Evolutionary conservation across 2,113 vertebrate genomes (phyloP), one percentile per base, ranked within the genome.

Genomic region (Ardeotis arabs): DNA sequence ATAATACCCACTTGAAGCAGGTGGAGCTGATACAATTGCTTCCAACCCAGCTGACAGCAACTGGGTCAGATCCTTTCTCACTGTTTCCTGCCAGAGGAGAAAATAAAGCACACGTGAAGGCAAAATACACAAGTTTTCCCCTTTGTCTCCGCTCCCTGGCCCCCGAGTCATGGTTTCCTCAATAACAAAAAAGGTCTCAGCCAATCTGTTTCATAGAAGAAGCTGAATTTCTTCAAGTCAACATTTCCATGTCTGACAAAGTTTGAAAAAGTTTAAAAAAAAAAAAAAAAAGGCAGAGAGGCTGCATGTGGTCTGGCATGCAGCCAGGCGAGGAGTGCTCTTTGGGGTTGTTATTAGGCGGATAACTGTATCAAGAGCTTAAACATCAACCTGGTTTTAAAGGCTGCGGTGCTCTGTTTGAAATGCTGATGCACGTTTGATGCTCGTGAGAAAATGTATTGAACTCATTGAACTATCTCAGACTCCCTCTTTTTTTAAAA

Each of bases 341-440:
- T 92, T 74, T 70, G 45, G 95, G 86, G 84, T 96, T 96, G 82
- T 96, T 98, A 96, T 97, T 97, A 93, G 85, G 84, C 59, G 90
- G 96, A 95, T 91, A 96, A 96, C 88, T 90, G 81, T 86, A 94
- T 90, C 62, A 77, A 84, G 76, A 90, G 52, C 76, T 73, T 86
- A 86, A 86, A 55, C 83, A 78, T 94, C 96, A 95, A 24, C 85
- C 72, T 58, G 50, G 29, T 45, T 93, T 88, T 91, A 77, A 84
- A 8, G n/a, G 45, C 76, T 94, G 76, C 1, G 0, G 41, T 4
- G 1, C 41, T 86, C 14, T 58, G 70, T 86, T 78, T 93, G 95
- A 95, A 96, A 85, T 81, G 82, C 86, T 95, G 91, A 95, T 93
- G 85, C 33, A 41, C 0, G 12, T 84, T 90, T 84, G 70, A 50